Percentiles rank a stretch among this genome's conserved stretches.
Conservation (phyloP, 2,113 vertebrate genomes). For the Vidua chalybeata region DNA sequence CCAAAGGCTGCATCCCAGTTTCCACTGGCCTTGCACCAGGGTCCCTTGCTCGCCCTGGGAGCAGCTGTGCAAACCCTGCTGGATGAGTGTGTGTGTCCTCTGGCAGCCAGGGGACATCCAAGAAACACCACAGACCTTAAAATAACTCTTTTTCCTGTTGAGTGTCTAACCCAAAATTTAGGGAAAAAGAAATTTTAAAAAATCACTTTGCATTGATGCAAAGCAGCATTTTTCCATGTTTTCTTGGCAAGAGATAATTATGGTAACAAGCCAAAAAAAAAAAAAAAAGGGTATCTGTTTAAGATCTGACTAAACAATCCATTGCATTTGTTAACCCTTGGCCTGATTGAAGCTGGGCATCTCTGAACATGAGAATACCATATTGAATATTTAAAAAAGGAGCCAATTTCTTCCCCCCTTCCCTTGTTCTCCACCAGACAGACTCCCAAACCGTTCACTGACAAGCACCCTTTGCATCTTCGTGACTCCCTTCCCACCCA, state of each 20-base stretch:
- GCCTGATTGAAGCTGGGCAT: not conserved
- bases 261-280: not conserved
- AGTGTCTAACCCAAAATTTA: not conserved
- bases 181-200: fast-evolving
- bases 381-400: not conserved
- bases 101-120: fast-evolving
- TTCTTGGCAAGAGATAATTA: not conserved
- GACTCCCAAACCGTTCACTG: not conserved
- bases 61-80: not conserved
- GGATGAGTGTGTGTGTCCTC: fast-evolving
- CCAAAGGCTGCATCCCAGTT: not conserved
- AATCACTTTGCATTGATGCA: not conserved
- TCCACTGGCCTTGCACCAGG: not conserved
- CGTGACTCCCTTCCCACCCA: not conserved
- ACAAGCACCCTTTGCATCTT: not conserved
- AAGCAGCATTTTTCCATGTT: not conserved
- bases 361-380: not conserved
- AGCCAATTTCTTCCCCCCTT: not conserved
- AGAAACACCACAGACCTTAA: not conserved
- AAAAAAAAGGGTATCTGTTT: not conserved
- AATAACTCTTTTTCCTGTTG: not conserved
- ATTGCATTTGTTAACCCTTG: not conserved
- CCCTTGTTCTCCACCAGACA: not conserved
- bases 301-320: not conserved
- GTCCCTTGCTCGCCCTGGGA: fast-evolving